phyloP scores from a whole-genome alignment of 2,888 invertebrate genomes.

The Arenicola marina region DNA sequence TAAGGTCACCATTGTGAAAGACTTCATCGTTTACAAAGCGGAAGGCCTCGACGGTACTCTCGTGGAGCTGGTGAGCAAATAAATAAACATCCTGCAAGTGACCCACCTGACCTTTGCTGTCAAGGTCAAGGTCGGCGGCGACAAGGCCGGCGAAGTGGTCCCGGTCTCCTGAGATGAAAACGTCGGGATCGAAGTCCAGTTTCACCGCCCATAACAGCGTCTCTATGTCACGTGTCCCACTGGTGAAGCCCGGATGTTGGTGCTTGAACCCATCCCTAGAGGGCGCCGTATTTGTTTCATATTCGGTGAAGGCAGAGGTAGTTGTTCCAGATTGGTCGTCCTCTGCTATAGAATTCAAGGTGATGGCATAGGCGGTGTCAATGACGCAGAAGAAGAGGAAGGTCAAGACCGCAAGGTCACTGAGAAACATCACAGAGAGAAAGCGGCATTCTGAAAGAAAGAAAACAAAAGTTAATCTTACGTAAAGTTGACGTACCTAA shows the following conservation, averaged over 20 bases:
- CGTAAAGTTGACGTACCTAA: no score
- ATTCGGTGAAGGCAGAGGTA: no score
- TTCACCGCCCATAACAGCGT: constrained; percentile 37
- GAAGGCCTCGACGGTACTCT: background rate
- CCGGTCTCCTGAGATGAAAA: constrained; percentile 3
- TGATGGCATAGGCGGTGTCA: no score
- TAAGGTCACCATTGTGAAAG: no score
- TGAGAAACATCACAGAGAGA: no score
- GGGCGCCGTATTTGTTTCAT: no score
- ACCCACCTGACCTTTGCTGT: constrained; percentile 37
- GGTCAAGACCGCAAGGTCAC: no score
- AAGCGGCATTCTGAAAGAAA: no score
- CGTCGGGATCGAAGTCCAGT: constrained; percentile 4
- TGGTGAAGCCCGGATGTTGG: background rate
- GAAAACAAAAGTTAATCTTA: no score
- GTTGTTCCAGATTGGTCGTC: no score
- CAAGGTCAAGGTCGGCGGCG: constrained; percentile 33
- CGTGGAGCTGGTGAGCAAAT: constrained; percentile 22
- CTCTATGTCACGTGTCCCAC: constrained; percentile 12
- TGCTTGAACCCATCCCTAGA: background rate
- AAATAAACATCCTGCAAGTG: constrained; percentile 31
- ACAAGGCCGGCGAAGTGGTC: constrained; percentile 24
- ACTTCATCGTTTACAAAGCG: background rate
- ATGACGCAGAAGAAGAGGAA: no score
- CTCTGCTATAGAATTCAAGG: no score